Evolutionary conservation across 35 echinoderm and acorn worm genomes (phyloP), one percentile per base, ranked within the genome.

Genomic region (Apostichopus parvimensis): DNA sequence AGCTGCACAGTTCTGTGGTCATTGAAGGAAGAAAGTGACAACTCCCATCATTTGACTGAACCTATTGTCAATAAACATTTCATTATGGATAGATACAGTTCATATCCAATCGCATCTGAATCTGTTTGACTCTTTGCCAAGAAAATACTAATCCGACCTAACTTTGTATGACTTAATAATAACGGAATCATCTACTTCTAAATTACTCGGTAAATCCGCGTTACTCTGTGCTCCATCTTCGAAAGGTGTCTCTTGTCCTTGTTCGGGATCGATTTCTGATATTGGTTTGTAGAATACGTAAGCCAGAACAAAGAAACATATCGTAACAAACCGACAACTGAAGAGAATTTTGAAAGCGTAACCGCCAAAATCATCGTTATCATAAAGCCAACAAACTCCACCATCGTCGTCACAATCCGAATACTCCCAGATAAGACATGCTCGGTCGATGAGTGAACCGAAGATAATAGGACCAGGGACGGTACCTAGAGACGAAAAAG

Each of bases 241-340:
- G 18, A 82, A 57, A 9, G 79, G 55, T 10, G 79, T 4, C 13
- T 54, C 79, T 82, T 12, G 55, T 14, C 9, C 79, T 82, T 57
- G 9, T 57, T 82, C 71, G 14, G 71, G 71, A 45, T 54, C 28
- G 54, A 14, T 58, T 11, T 91, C 90, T 52, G 90, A 79, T 7
- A 57, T 54, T 25, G 90, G 90, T 91, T 91, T 91, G 77, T 91
- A 92, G 23, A 83, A 92, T 13, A 92, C 8, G 59, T 92, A 81
- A 9, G 90, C 90, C 9, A 92, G 60, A 53, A 83, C 56, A 76
- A 92, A 92, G 78, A 92, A 92, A n/a, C 77, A 80, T 8, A 82
- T 81, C 8, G 77, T 52, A 52, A 92, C 86, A 54, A 88, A 88
- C 1, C 86, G 78, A 28, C 59, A 80, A 15, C 56, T 82, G 58